phyloP scores from a whole-genome alignment of 2,113 vertebrate genomes.

The Glareola pratincola region DNA sequence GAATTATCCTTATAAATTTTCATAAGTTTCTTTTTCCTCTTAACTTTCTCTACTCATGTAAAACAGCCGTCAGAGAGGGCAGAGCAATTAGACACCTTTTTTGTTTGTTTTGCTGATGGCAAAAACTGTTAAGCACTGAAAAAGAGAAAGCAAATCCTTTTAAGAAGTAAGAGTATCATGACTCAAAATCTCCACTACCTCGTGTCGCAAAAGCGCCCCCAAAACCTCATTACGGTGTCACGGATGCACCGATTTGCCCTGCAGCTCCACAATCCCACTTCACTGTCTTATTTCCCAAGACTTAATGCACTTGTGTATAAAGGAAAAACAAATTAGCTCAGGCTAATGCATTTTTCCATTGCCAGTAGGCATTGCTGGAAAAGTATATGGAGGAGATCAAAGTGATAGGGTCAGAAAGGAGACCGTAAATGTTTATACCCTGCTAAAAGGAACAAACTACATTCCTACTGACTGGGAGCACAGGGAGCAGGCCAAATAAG shows the following conservation, averaged over 20 bases:
- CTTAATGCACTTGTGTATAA: not conserved
- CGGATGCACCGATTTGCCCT: not conserved
- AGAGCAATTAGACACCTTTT: not conserved
- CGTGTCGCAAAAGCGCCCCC: fast-evolving
- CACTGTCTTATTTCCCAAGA: not conserved
- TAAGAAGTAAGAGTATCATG: not conserved
- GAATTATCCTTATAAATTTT: not conserved
- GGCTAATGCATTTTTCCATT: slow-evolving; percentile 62
- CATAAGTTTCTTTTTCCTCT: not conserved
- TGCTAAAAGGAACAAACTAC: not conserved
- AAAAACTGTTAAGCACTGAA: not conserved
- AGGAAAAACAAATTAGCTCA: slow-evolving; percentile 59
- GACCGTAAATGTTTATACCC: slow-evolving; percentile 9
- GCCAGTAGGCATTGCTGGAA: slow-evolving; percentile 46
- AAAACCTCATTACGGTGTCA: not conserved
- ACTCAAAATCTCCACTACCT: not conserved
- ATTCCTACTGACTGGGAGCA: not conserved
- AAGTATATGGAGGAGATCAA: slow-evolving; percentile 49
- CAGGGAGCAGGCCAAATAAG: not conserved
- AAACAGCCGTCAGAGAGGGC: not conserved
- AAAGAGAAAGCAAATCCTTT: not conserved
- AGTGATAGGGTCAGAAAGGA: slow-evolving; percentile 44
- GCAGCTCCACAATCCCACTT: not conserved
- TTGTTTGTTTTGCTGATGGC: not conserved
- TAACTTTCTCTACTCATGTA: not conserved